Evolutionary conservation across 2,797 vertebrate species (phyloP).

Genomic region (Spea hammondii): DNA sequence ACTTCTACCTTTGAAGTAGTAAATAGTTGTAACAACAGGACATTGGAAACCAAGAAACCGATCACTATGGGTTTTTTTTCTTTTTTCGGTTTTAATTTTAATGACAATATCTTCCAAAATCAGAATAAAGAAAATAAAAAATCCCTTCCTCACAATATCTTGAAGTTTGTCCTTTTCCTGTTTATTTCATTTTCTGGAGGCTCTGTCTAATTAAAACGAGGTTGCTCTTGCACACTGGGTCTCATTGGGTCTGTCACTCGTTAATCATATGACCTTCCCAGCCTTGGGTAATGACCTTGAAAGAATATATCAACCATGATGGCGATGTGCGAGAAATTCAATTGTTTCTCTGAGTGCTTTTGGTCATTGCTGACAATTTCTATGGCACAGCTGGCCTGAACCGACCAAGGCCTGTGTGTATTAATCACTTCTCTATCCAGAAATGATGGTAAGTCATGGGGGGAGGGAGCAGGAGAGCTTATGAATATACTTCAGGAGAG

Average conservation of each 20-base stretch:
- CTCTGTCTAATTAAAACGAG: conserved; percentile 94
- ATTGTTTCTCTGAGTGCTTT: conserved; percentile 99
- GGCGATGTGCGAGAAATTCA: conserved; percentile 96
- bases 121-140: no score
- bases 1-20: no score
- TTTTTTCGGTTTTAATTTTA: no score
- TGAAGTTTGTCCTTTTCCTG: not conserved
- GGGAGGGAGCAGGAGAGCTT: conserved; percentile 25
- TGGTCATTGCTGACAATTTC: conserved; percentile 96
- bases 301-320: conserved; percentile 99
- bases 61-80: no score
- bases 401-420: conserved; percentile 64
- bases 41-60: no score
- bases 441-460: conserved; percentile 59
- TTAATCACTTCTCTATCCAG: conserved; percentile 67
- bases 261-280: conserved; percentile 99
- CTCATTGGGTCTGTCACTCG: conserved; percentile 94
- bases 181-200: conserved; percentile 78
- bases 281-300: conserved; percentile 99
- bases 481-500: conserved; percentile 47
- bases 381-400: conserved; percentile 81
- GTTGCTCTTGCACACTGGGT: conserved; percentile 87
- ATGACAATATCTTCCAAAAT: no score
- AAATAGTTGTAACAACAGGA: no score
- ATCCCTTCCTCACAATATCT: no score